Evolutionary conservation across 2,113 vertebrate genomes (phyloP).

Genomic region (Ranitomeya variabilis): DNA sequence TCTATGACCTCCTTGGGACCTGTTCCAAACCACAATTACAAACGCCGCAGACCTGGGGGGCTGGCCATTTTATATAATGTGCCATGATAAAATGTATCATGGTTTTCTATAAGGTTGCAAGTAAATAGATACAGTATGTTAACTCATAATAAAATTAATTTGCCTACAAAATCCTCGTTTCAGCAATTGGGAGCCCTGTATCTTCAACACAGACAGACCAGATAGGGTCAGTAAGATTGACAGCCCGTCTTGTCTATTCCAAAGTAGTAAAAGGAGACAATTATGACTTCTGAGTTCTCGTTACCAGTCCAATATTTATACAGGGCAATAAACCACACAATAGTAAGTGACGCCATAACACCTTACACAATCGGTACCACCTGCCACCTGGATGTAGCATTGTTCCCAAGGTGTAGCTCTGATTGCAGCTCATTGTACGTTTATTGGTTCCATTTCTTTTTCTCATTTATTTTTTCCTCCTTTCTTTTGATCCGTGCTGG

Average conservation of each 20-base stretch:
- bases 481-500: slow-evolving; percentile 52
- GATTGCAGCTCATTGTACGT: slow-evolving; percentile 37
- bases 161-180: not conserved
- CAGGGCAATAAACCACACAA: not conserved
- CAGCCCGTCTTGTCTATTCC: not conserved
- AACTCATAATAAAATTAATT: not conserved
- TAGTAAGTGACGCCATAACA: slow-evolving; percentile 4
- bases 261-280: not conserved
- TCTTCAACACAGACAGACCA: not conserved
- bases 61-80: not conserved
- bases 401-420: slow-evolving; percentile 22
- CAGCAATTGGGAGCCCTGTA: not conserved
- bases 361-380: slow-evolving; percentile 15
- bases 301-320: slow-evolving; percentile 22
- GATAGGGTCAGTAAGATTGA: too few relatives aligned
- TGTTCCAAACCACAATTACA: not conserved
- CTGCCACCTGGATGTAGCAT: slow-evolving; percentile 49
- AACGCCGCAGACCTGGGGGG: not conserved
- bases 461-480: not conserved
- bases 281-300: not conserved
- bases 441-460: slow-evolving; percentile 27
- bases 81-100: not conserved
- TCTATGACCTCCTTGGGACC: not conserved
- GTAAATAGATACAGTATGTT: not conserved
- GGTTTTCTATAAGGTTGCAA: not conserved